Conservation (phyloP, 2,888 invertebrate species). For the Frankliniella intonsa region DNA sequence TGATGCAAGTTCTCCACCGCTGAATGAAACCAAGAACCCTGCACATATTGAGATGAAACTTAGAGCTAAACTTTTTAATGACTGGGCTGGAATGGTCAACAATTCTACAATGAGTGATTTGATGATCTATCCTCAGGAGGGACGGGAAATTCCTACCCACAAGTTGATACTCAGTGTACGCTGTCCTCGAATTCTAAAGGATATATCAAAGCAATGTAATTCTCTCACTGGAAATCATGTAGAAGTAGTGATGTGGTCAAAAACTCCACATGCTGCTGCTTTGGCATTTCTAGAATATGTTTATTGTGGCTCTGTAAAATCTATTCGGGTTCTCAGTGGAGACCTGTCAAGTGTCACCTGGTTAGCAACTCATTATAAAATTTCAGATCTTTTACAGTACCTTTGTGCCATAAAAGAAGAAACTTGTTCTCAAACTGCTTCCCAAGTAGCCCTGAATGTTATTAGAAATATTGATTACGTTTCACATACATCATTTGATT, state of each 20-base stretch:
- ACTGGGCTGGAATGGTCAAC: slow-evolving; percentile 45
- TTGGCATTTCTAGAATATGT: slow-evolving; percentile 46
- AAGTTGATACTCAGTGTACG: slow-evolving; percentile 48
- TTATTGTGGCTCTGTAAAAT: slow-evolving; percentile 44
- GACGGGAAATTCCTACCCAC: slow-evolving; percentile 47
- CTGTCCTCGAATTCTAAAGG: slow-evolving; percentile 46
- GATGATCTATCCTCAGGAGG: slow-evolving; percentile 44
- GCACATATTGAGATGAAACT: slow-evolving; percentile 9
- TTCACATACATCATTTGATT: not conserved
- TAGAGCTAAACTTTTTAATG: slow-evolving; percentile 37
- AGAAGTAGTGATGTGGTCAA: slow-evolving; percentile 42
- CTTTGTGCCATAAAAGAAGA: slow-evolving; percentile 34
- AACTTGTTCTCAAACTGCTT: not conserved
- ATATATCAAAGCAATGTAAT: slow-evolving; percentile 39
- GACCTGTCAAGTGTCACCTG: slow-evolving; percentile 38
- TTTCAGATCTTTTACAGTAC: slow-evolving; percentile 42
- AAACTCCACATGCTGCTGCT: slow-evolving; percentile 41
- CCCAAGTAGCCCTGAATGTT: not conserved
- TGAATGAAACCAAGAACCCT: not conserved
- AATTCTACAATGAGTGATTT: slow-evolving; percentile 47
- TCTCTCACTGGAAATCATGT: slow-evolving; percentile 38
- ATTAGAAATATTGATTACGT: not conserved
- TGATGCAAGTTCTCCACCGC: not conserved
- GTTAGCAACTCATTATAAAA: slow-evolving; percentile 43
- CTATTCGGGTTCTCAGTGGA: slow-evolving; percentile 38